Base-by-base conservation (phyloP, 2,797 vertebrate species). In the Erpetoichthys calabaricus region DNA sequence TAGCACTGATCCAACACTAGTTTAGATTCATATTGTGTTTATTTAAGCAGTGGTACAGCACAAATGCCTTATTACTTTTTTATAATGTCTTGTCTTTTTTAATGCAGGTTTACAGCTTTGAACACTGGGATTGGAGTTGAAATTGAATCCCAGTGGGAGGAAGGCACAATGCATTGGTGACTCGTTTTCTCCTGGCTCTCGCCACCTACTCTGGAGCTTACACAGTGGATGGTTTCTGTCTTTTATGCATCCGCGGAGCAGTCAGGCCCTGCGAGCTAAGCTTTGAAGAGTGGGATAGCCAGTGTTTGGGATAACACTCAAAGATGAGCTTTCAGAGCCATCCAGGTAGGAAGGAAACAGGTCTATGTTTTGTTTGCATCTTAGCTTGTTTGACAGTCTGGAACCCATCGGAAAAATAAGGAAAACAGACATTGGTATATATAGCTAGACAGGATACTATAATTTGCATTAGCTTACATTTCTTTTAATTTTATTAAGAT, bases 301-400 rank as follows among this genome's bases (percentile, higher is more conserved):
- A 51, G 65, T 62, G 6, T 56, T 45, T 58, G 53, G 50, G 61
- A 57, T 49, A 8, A 44, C 56, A 57, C 45, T 51, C 45, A 50
- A 64, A 61, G 4, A 85, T 86, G 84, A 85, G 64, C 69, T 81
- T 80, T 64, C 79, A 77, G 65, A 73, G 70, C 62, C 73, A 64
- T 56, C 65, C 75, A 79, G 81, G 84, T 86, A 74, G 79, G 79
- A 57, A 52, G 25, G 56, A 56, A 61, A 57, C 42, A 57, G 67
- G 55, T 60, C 61, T 57, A 63, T 60, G 54, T 43, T 67, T 64
- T 64, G 51, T 60, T 44, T 25, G 25, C 25, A 25, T 25, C 25
- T 25, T 25, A 25, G 25, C 25, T 25, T 25, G 25, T 25, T 25
- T 25, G 25, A 25, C 25, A 25, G 25, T 25, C 25, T 25, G 25